A percentile compares a stretch with the other conserved stretches of the same genome.
phyloP scores from a whole-genome alignment of 2,797 vertebrate genomes.

The Platyrinchus mystaceus region DNA sequence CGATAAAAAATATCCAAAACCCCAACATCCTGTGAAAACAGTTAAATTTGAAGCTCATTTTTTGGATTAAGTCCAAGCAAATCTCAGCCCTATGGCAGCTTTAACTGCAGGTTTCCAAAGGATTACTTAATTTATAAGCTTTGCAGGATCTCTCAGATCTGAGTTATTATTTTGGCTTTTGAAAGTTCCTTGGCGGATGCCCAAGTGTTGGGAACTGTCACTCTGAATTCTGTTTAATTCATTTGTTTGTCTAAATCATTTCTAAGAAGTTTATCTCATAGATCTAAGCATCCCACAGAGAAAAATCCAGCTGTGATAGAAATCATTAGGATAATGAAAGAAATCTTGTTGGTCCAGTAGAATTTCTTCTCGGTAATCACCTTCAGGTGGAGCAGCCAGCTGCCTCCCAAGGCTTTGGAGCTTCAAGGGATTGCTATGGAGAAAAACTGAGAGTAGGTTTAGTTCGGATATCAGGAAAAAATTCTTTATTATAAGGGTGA shows the following conservation, averaged over 20 bases:
- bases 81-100: slow-evolving; percentile 20
- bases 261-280: not conserved
- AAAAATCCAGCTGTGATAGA: slow-evolving; percentile 29
- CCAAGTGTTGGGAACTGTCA: slow-evolving; percentile 19
- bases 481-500: not conserved
- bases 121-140: slow-evolving; percentile 53
- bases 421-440: not conserved
- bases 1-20: not conserved
- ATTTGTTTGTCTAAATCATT: slow-evolving; percentile 49
- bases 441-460: not conserved
- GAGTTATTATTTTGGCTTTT: slow-evolving; percentile 55
- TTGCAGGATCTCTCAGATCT: slow-evolving; percentile 31
- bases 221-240: slow-evolving; percentile 29
- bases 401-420: not conserved
- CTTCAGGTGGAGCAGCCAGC: not conserved
- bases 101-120: slow-evolving; percentile 37
- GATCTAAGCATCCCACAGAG: slow-evolving; percentile 18
- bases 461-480: not conserved
- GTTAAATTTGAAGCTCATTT: slow-evolving; percentile 17
- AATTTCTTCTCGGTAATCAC: not conserved
- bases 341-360: not conserved
- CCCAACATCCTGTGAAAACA: slow-evolving; percentile 2
- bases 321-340: slow-evolving; percentile 20
- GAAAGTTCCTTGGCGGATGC: slow-evolving; percentile 24
- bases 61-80: slow-evolving; percentile 44